These are phyloP conservation scores for Prunella himalayana DNA, from an alignment of 2,113 vertebrate genomes.

Conservation along the genomic window DNA sequence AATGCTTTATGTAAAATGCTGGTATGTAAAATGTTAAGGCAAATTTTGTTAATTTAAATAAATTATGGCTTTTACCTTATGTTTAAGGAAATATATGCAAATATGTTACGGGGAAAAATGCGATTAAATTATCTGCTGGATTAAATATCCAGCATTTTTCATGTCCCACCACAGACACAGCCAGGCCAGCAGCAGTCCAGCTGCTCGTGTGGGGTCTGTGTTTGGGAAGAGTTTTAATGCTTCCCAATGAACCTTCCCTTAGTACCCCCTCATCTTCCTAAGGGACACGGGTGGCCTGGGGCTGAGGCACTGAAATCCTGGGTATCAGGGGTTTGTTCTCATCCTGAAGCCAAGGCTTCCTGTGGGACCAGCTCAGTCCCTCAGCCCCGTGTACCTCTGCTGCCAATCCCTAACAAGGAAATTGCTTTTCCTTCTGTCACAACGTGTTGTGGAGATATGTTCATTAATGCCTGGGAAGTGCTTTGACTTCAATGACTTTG, in stretches of 20 bases:
- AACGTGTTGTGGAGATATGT: neutral
- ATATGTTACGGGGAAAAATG: neutral
- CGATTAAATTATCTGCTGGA: neutral
- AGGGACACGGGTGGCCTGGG: neutral
- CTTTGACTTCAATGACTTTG: neutral
- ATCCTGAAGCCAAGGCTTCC: constrained; percentile 53
- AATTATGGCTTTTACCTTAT: neutral
- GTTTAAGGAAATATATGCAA: constrained; percentile 22
- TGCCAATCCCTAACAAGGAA: constrained; percentile 53
- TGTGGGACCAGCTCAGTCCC: constrained; percentile 40
- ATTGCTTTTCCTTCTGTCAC: constrained; percentile 61
- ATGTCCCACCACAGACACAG: neutral
- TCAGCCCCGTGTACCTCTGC: constrained; percentile 43
- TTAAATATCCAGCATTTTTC: neutral
- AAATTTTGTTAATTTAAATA: neutral
- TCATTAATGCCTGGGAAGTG: constrained; percentile 58
- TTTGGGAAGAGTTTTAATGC: neutral
- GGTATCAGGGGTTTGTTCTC: constrained; percentile 59
- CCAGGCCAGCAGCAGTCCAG: neutral
- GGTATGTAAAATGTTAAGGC: neutral
- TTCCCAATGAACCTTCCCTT: constrained; percentile 26
- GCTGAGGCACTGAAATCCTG: constrained; percentile 35
- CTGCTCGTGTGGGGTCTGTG: neutral
- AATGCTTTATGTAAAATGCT: neutral
- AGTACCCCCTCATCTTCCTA: neutral